A percentile compares a stretch with the other conserved stretches of the same genome.
Evolutionary conservation across 2,797 vertebrate species (phyloP).

Genomic region (Pogoniulus pusillus): DNA sequence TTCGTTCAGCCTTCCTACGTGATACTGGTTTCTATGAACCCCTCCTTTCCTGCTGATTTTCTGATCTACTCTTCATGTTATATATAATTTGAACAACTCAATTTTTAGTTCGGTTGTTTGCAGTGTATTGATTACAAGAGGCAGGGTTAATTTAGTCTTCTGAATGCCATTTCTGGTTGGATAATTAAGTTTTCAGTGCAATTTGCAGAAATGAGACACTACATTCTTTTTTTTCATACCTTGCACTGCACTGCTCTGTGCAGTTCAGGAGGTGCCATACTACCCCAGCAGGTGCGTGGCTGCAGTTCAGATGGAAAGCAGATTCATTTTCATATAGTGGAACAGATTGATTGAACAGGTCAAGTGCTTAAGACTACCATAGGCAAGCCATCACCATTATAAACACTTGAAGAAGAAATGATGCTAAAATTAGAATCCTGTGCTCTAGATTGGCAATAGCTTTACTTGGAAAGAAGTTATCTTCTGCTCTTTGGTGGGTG

Average conservation of each 20-base stretch:
- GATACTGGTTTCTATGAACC: not conserved
- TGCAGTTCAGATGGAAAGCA: accelerated
- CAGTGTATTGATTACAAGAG: not conserved
- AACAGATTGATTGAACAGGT: not conserved
- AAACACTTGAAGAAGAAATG: not conserved
- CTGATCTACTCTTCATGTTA: not conserved
- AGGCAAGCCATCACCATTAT: not conserved
- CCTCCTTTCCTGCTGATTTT: not conserved
- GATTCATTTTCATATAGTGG: not conserved
- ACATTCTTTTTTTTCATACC: not conserved
- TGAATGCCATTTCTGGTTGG: not conserved
- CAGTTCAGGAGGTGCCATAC: not conserved
- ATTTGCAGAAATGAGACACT: not conserved
- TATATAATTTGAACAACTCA: too few species aligned
- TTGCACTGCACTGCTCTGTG: not conserved
- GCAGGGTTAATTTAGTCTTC: not conserved
- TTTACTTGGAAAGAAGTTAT: not conserved
- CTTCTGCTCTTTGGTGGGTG: not conserved
- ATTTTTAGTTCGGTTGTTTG: not conserved
- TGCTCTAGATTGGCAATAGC: not conserved
- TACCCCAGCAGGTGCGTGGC: accelerated
- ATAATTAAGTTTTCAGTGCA: not conserved
- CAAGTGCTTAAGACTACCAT: not conserved
- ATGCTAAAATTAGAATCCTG: not conserved
- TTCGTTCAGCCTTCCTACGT: not conserved